These are phyloP conservation scores for Candoia aspera DNA, from an alignment of 2,113 vertebrate species.

Conservation along the genomic window DNA sequence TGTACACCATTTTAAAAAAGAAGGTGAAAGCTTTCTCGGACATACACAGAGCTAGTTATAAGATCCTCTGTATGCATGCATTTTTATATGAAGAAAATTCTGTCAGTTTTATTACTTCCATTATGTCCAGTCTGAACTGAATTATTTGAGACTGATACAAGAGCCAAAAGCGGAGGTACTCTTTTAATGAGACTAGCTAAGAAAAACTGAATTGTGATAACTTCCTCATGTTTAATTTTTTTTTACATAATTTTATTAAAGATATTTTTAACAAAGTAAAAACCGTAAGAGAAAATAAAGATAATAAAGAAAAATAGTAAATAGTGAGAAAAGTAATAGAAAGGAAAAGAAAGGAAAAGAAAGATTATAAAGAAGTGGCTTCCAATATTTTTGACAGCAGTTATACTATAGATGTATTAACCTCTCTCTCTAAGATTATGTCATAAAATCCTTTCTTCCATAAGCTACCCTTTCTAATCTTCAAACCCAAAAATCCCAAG, in stretches of 20 bases:
- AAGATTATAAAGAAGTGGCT: not conserved
- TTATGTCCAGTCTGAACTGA: not conserved
- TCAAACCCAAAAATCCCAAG: not conserved
- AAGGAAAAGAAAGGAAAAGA: not conserved
- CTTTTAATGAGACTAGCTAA: not conserved
- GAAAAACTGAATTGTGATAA: not conserved
- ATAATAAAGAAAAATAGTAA: not conserved
- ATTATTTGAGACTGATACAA: not conserved
- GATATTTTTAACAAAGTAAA: not conserved
- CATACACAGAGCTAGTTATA: not conserved
- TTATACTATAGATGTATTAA: not conserved
- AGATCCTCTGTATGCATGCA: not conserved
- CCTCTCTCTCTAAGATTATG: not conserved
- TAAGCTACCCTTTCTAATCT: not conserved
- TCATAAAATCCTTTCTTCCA: not conserved
- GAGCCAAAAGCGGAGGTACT: not conserved
- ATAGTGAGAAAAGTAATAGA: not conserved
- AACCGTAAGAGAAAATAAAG: not conserved
- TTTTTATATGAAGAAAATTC: not conserved
- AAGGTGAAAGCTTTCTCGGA: no score
- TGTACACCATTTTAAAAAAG: no score
- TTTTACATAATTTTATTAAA: not conserved
- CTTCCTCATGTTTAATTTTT: not conserved
- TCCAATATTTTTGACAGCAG: not conserved
- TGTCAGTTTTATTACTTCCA: not conserved